Conservation (phyloP, 2,888 invertebrate genomes). For the Stenotaenia linearis region DNA sequence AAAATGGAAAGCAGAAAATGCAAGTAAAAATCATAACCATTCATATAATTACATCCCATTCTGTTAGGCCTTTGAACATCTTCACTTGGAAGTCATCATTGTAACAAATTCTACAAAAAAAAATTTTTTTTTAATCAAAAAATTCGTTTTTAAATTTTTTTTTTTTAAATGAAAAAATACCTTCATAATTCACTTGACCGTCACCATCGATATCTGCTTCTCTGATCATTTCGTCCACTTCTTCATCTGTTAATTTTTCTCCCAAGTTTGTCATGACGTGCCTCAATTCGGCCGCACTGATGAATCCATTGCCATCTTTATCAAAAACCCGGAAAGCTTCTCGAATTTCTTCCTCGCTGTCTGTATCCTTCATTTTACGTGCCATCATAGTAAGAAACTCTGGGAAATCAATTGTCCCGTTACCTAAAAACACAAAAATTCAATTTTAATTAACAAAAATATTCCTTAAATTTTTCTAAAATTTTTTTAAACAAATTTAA, state of each 20-base stretch:
- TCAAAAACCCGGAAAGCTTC: constrained; percentile 89
- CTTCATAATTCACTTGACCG: constrained; percentile 82
- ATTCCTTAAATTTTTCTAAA: no score
- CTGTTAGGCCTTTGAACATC: constrained; percentile 29
- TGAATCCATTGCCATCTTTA: constrained; percentile 81
- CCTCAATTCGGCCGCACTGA: constrained; percentile 75
- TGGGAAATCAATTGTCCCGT: constrained; percentile 86
- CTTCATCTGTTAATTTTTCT: constrained; percentile 75
- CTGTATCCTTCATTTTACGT: constrained; percentile 79
- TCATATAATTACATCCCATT: constrained; percentile 36
- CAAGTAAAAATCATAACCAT: constrained; percentile 36
- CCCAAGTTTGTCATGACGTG: constrained; percentile 86
- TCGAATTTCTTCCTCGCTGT: constrained; percentile 78
- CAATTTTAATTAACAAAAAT: no score
- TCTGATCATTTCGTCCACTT: constrained; percentile 84
- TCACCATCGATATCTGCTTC: constrained; percentile 82
- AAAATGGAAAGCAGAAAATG: constrained; percentile 37
- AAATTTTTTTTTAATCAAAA: background rate
- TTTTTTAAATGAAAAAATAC: constrained; percentile 47
- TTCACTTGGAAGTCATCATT: constrained; percentile 99
- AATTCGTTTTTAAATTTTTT: background rate
- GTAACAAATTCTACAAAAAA: constrained; percentile 65
- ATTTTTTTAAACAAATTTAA: background rate
- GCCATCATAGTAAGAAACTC: constrained; percentile 92
- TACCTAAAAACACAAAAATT: constrained; percentile 51